These are phyloP conservation scores for Drosophila lacteicornis DNA, from an alignment of 1,140 invertebrate species.

Conservation along the genomic window DNA sequence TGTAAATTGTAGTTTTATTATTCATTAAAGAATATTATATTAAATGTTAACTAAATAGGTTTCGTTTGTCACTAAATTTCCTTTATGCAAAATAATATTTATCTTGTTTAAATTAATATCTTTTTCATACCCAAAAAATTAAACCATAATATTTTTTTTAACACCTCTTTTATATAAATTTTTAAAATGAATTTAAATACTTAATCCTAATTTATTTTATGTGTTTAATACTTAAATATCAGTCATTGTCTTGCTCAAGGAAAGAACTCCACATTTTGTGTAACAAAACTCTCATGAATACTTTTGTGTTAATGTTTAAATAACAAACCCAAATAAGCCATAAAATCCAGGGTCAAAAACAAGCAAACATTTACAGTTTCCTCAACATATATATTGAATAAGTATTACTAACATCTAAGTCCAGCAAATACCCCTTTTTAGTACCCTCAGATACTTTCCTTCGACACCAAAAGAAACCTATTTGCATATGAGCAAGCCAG, in stretches of 20 bases:
- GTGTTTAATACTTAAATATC: neutral
- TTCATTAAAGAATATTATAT: too few species aligned
- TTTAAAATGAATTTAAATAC: neutral
- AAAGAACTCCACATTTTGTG: neutral
- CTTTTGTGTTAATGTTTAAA: neutral
- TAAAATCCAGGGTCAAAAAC: conserved; percentile 3
- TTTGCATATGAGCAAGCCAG: conserved; percentile 13
- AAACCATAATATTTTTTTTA: neutral
- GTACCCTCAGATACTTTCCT: conserved; percentile 17
- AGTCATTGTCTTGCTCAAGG: neutral
- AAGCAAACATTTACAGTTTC: neutral
- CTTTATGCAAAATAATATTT: neutral
- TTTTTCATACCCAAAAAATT: neutral
- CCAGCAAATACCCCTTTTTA: neutral
- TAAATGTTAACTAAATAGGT: neutral
- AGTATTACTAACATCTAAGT: conserved; percentile 48
- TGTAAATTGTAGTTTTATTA: neutral
- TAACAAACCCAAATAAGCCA: conserved; percentile 1
- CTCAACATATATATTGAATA: conserved; percentile 11
- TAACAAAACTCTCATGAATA: neutral
- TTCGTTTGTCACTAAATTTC: neutral
- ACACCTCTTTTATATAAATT: neutral
- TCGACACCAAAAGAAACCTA: conserved; percentile 11
- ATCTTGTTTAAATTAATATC: neutral
- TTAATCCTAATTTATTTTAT: too few species aligned